Conservation (phyloP, 2,888 invertebrate species). For the Xylota segnis region DNA sequence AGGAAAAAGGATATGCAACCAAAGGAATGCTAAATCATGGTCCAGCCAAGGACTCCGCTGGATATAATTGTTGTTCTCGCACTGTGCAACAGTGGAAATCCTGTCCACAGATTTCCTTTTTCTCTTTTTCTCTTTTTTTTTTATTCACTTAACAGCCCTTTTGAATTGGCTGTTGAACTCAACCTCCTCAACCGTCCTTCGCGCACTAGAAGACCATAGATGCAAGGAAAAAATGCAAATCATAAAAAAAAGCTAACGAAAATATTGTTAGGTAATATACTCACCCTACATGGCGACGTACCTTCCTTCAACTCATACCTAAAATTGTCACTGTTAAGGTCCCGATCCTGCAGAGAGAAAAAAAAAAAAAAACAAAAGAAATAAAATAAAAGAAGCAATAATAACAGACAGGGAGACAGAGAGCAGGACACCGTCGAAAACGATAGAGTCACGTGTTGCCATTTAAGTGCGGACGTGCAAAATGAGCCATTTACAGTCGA, state of each 20-base stretch:
- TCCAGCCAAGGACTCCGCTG: conserved; percentile 60
- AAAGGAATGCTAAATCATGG: conserved; percentile 82
- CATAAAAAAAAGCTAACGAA: conserved; percentile 66
- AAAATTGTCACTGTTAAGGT: conserved; percentile 59
- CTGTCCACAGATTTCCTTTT: conserved; percentile 18
- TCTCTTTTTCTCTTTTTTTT: neutral
- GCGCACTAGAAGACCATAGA: conserved; percentile 2
- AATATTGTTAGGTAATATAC: conserved; percentile 47
- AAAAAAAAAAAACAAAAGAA: conserved; percentile 68
- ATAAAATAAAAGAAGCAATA: conserved; percentile 78
- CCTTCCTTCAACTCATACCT: conserved; percentile 54
- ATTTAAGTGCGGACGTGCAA: conserved; percentile 83
- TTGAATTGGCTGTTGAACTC: conserved; percentile 69
- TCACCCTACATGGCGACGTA: conserved; percentile 42
- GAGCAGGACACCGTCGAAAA: conserved; percentile 70
- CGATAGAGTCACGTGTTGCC: conserved; percentile 83
- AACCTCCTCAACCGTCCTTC: conserved; percentile 16
- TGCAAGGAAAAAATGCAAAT: conserved; percentile 38
- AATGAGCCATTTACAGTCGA: conserved; percentile 79
- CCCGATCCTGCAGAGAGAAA: conserved; percentile 52
- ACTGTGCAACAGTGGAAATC: conserved; percentile 60
- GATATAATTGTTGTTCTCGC: conserved; percentile 62
- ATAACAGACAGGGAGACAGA: conserved; percentile 71
- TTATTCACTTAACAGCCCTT: conserved; percentile 63
- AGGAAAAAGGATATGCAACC: conserved; percentile 67